phyloP scores from a whole-genome alignment of 2,113 vertebrate genomes.

The Vombatus ursinus region DNA sequence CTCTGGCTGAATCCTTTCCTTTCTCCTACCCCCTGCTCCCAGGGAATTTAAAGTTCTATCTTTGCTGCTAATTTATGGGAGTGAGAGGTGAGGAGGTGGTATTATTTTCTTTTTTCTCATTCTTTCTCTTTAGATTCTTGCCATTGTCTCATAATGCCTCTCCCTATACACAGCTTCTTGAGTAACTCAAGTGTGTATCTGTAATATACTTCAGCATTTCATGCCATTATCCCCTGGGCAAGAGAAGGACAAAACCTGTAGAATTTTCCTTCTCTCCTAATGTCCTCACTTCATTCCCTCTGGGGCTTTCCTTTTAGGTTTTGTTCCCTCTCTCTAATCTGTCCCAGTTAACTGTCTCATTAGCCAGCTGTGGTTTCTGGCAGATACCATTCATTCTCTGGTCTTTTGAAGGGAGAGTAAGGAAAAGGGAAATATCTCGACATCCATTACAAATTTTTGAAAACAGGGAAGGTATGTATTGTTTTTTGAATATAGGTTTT shows the following conservation, averaged over 20 bases:
- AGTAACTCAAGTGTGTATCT: not conserved
- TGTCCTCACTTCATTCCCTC: not conserved
- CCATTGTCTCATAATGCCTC: not conserved
- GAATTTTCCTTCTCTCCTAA: not conserved
- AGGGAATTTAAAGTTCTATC: not conserved
- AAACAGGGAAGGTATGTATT: not conserved
- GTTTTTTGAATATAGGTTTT: not conserved
- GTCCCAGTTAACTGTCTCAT: not conserved
- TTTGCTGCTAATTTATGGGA: not conserved
- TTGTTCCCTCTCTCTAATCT: not conserved
- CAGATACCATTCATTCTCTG: not conserved
- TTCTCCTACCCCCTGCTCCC: not conserved
- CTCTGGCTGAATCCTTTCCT: not conserved
- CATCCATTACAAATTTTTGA: not conserved
- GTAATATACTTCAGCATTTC: not conserved
- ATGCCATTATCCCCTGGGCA: not conserved
- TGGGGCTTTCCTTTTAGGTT: not conserved
- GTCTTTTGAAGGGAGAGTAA: not conserved
- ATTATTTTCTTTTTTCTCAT: not conserved
- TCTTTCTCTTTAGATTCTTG: not conserved
- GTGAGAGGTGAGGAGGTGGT: not conserved
- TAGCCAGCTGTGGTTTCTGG: not conserved
- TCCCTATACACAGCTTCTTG: not conserved
- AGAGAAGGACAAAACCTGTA: not conserved
- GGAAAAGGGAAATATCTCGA: not conserved